Evolutionary conservation across 2,113 vertebrate species (phyloP), one percentile per base, ranked within the genome.

Genomic region (Pogonocichla stellata): DNA sequence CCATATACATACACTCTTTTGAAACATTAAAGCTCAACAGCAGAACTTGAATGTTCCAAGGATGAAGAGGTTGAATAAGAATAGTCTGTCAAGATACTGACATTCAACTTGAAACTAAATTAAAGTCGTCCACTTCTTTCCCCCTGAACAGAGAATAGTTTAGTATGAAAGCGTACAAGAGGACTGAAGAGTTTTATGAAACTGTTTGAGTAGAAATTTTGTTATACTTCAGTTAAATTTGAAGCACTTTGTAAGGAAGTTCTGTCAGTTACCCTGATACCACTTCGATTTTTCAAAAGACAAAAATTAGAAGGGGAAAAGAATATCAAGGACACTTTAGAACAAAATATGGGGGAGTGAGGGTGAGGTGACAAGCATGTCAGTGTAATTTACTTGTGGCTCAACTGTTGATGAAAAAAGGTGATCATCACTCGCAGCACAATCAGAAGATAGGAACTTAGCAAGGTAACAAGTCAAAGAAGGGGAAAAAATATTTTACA

Each of bases 81-180:
- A 12, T 0, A 50, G 36, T n/a, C 28, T 15, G 51, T 14, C 13
- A 67, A 87, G 19, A 70, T 12, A 48, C 8, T 28, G 36, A 62
- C 7, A 56, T 22, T 73, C 14, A 66, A 14, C 13, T 36, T 66
- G 4, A 73, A 71, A 19, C 13, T 40, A 65, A 51, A 62, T 71
- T 61, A 22, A 65, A 47, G 4, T 6, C 43, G 13, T 26, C 29
- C 12, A 34, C 13, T 61, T 77, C 19, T n/a, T 64, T 24, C 1
- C 1, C 14, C 6, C 5, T 19, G 9, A 31, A 43, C 8, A 54
- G 26, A 5, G 3, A 10, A 14, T 0, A 48, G 17, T 48, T 73
- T 19, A 54, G 5, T 25, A 61, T 50, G 16, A 74, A 70, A 66
- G 5, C 7, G 48, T 33, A 25, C 8, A 71, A 56, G 7, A 33